Evolutionary conservation across 1,140 invertebrate genomes (phyloP), one percentile per base, ranked within the genome.

Genomic region (Metopolophium dirhodum): DNA sequence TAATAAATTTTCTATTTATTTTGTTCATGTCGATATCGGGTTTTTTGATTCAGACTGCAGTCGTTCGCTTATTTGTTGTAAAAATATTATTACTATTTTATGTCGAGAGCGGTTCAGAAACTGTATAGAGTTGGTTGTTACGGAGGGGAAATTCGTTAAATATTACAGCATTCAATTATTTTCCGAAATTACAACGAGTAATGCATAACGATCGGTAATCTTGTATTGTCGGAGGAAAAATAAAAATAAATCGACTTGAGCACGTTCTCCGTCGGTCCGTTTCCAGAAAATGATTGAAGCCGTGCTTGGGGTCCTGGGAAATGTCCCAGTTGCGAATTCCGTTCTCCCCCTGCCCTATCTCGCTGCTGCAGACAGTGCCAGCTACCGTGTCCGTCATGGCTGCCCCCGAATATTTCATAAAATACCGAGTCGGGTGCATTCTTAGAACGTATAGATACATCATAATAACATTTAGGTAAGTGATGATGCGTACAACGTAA

Each of bases 231-330:
- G 18, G n/a, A 77, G 7, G 61, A n/a, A 41, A 85, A 41, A 30
- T 85, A 45, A 85, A 85, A 85, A 41, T 77, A 85, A 85, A 85
- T 45, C 37, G 35, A 87, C 85, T 87, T n/a, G 85, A 87, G 85
- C 85, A 87, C 45, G 85, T 87, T 49, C 14, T 85, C 37, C 20
- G 41, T 77, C 37, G 9, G 83, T 45, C 14, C 61, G n/a, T 77
- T 77, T 83, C 35, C 37, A 1, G 35, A 6, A 83, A 83, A 83
- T 85, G 23, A 41, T 41, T 85, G 20, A 45, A 85, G 37, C 41
- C 23, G 37, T 45, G 22, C 37, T 85, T 23, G 41, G 37, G 41
- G 9, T 45, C 83, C 41, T 85, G 83, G 22, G 83, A 85, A 85
- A 85, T 26, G 1, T 85, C 9, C 37, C 83, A 85, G 23, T 85